Evolutionary conservation across 2,888 invertebrate genomes (phyloP), one percentile per base, ranked within the genome.

Genomic region (Patella ulyssiponensis): DNA sequence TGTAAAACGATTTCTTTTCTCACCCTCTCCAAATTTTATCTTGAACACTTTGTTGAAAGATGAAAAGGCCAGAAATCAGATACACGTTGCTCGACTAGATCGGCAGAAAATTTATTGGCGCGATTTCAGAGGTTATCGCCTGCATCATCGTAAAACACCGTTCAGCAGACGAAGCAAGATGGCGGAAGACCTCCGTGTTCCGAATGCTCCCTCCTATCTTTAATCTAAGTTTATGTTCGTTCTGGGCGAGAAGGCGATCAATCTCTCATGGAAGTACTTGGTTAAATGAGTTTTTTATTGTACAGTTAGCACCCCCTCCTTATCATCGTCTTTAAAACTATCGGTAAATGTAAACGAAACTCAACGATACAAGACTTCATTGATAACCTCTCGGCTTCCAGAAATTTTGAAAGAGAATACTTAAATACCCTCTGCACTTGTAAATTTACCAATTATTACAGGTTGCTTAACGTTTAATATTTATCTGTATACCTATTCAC

Each of bases 41-140:
- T 75, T 75, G 71, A 27, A 71, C 44, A 52, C 69, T 56, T 33
- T 23, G 73, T 33, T 17, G 73, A 56, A 14, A 51, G 53, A 64
- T n/a, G 76, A 72, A 71, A 52, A 15, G 23, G 54, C 69, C n/a
- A 51, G 73, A 77, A 44, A 77, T 73, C 73, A 17, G 56, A 64
- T 17, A 52, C 15, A 56, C 44, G 77, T 73, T 73, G 73, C 77
- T 14, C 52, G 73, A 73, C 64, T 73, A 70, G 53, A 73, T 77
- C 73, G 2, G 20, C 20, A 23, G 11, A 20, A 23, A 15, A 64
- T 64, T 64, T 64, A 64, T 64, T 64, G 64, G 64, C 64, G 64
- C 64, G 20, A 23, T 64, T 44, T 9, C 11, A 14, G 23, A 11
- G 64, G 64, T 64, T 58, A 64, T 64, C 64, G 20, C 2, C 64